Base-by-base conservation (phyloP, 1,140 invertebrate species). In the Procambarus virginalis region DNA sequence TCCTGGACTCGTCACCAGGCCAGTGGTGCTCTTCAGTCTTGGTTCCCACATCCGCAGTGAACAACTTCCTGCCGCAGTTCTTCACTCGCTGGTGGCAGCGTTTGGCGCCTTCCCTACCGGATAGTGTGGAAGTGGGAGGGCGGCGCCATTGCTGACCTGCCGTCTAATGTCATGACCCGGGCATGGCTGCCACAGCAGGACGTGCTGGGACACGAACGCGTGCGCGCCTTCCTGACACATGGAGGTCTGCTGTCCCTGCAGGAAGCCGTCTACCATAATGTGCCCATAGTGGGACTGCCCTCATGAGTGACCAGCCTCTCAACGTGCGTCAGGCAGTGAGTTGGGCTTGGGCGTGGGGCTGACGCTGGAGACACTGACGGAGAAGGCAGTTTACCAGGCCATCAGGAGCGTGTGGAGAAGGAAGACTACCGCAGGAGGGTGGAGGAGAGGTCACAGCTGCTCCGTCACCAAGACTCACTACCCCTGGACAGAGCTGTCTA, bases 221-320 rank as follows among this genome's bases (percentile, higher is more conserved):
- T 91, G 77, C 64, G 89, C 45, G 94, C 95, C 0, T 96, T 97
- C 91, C 95, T 97, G 55, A 96, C 96, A 0, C 96, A 97, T 92
- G 96, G 96, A 14, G 97, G 97, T 20, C 93, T 96, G 48, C 94
- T 96, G 49, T 96, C 96, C 84, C 94, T 95, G 10, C 95, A 96
- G 90, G 97, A 97, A 93, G 95, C 96, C 4, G 93, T 97, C 17
- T 96, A 96, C 93, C 95, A 96, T 91, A 95, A 95, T 92, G 95
- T 96, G 10, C 96, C 96, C 2, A 94, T 97, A 6, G 93, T 97
- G 34, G 96, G 95, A 3, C 94, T 97, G 84, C 96, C 97, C 94
- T 97, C 48, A 95, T 96, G 64, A 94, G 94, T 14, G 96, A 96
- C 93, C 96, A 96, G 92, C 86, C 81, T 68, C 80, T 89, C 46